These are phyloP conservation scores for Numenius phaeopus DNA, from an alignment of 2,797 vertebrate genomes.

Conservation along the genomic window DNA sequence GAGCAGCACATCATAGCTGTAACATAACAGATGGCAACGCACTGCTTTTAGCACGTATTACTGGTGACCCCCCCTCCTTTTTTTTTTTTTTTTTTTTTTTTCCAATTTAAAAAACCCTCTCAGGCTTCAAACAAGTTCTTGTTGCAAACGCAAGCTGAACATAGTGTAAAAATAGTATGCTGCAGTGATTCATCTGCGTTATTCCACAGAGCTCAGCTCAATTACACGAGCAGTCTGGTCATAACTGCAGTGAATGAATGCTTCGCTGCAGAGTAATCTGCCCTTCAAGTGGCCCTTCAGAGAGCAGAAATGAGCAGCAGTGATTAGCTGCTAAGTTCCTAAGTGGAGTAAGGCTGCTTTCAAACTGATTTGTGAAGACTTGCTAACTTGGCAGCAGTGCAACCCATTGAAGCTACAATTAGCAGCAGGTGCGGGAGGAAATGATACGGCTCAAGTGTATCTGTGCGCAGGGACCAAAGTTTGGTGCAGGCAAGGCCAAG, in stretches of 20 bases:
- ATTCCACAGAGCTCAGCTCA: slow-evolving; percentile 67
- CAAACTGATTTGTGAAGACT: slow-evolving; percentile 73
- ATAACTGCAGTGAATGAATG: slow-evolving; percentile 67
- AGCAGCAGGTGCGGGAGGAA: slow-evolving; percentile 72
- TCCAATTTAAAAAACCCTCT: neutral
- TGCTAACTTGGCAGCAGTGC: slow-evolving; percentile 71
- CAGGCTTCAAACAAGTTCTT: slow-evolving; percentile 43
- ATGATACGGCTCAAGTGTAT: slow-evolving; percentile 24
- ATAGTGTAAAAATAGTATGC: slow-evolving; percentile 50
- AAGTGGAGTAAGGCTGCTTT: slow-evolving; percentile 70
- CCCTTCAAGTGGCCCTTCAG: slow-evolving; percentile 73
- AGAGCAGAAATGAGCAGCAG: slow-evolving; percentile 65
- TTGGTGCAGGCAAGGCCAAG: slow-evolving; percentile 40
- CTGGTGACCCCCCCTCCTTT: too few species aligned
- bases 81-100: neutral
- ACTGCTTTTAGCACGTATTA: neutral
- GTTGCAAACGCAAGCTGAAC: slow-evolving; percentile 23
- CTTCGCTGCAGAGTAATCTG: slow-evolving; percentile 69
- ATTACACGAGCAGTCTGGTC: slow-evolving; percentile 56
- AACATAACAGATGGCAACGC: neutral
- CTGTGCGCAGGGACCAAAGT: slow-evolving; percentile 17
- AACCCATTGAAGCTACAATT: slow-evolving; percentile 65
- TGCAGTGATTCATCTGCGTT: slow-evolving; percentile 65
- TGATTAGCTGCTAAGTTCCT: slow-evolving; percentile 72
- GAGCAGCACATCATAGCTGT: neutral